phyloP scores from a whole-genome alignment of 2,797 vertebrate genomes.

The Pogonophryne albipinna region DNA sequence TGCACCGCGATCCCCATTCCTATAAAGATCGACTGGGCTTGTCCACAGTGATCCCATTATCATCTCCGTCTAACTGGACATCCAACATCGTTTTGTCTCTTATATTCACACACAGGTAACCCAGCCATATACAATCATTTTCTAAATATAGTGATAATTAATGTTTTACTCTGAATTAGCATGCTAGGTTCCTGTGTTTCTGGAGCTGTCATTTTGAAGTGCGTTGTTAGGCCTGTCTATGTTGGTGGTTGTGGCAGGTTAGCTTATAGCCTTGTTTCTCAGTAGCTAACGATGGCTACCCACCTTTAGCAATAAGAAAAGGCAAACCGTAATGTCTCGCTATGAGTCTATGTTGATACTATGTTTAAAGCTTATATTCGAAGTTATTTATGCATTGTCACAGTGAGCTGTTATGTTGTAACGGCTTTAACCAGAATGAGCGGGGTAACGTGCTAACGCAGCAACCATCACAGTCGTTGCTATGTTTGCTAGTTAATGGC shows the following conservation, averaged over 20 bases:
- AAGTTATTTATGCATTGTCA: too few species aligned
- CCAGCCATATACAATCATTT: neutral
- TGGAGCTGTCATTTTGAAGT: constrained; percentile 50
- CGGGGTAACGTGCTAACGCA: constrained; percentile 37
- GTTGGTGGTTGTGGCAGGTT: constrained; percentile 72
- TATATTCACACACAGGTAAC: constrained; percentile 74
- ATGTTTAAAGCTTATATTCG: too few species aligned
- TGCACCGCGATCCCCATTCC: neutral
- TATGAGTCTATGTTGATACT: neutral
- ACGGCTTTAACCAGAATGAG: constrained; percentile 8
- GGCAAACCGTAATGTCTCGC: neutral
- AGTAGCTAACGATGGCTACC: constrained; percentile 47
- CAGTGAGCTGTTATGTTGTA: neutral
- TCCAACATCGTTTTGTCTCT: constrained; percentile 53
- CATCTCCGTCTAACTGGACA: constrained; percentile 55
- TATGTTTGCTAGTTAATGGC: constrained; percentile 59
- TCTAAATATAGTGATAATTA: accelerated
- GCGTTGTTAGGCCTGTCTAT: constrained; percentile 78
- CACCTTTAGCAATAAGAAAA: neutral
- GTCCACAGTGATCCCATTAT: constrained; percentile 58
- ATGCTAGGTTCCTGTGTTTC: neutral
- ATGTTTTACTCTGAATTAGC: neutral
- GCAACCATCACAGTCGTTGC: constrained; percentile 58
- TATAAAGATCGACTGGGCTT: constrained; percentile 70
- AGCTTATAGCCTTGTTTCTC: constrained; percentile 52